Evolutionary conservation across 53 echinoderm and acorn worm species (phyloP).

Genomic region (Luidia sarsii): DNA sequence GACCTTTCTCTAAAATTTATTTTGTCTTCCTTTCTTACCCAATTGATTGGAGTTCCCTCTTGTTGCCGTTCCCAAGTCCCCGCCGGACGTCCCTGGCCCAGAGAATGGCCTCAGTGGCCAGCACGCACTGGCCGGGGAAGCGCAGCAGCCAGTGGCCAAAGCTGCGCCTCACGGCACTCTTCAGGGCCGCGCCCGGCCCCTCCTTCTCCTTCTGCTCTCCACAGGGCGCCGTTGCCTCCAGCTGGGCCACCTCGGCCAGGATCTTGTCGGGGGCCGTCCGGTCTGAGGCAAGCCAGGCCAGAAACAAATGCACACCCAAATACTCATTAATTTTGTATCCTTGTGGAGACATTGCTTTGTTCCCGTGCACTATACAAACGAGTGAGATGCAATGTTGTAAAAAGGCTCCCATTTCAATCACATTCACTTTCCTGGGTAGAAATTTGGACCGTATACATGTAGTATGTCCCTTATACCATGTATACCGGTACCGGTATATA

Average conservation of each 20-base stretch:
- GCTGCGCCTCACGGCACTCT: slow-evolving; percentile 79
- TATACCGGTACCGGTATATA: too few relatives aligned
- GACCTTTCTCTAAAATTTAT: too few relatives aligned
- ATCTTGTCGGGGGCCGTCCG: slow-evolving; percentile 65
- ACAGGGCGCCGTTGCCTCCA: slow-evolving; percentile 54
- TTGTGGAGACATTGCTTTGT: too few relatives aligned
- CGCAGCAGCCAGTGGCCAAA: slow-evolving; percentile 91
- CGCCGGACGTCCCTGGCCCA: slow-evolving; percentile 73
- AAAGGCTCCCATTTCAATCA: too few relatives aligned
- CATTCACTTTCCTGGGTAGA: too few relatives aligned
- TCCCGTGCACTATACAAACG: too few relatives aligned
- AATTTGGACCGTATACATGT: too few relatives aligned
- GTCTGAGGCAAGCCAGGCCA: too few relatives aligned
- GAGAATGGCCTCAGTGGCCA: slow-evolving; percentile 78
- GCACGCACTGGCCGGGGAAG: slow-evolving; percentile 85
- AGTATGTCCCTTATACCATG: too few relatives aligned
- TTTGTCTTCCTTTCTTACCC: slow-evolving; percentile 16
- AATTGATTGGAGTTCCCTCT: slow-evolving; percentile 24
- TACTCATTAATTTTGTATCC: too few relatives aligned
- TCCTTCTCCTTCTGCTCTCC: slow-evolving; percentile 23
- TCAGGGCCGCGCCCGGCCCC: slow-evolving; percentile 53
- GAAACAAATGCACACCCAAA: too few relatives aligned
- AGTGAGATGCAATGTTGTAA: too few relatives aligned
- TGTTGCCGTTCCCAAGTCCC: slow-evolving; percentile 54
- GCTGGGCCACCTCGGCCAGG: slow-evolving; percentile 68